These are phyloP conservation scores for Burhinus oedicnemus DNA, from an alignment of 2,113 vertebrate species.

Conservation along the genomic window DNA sequence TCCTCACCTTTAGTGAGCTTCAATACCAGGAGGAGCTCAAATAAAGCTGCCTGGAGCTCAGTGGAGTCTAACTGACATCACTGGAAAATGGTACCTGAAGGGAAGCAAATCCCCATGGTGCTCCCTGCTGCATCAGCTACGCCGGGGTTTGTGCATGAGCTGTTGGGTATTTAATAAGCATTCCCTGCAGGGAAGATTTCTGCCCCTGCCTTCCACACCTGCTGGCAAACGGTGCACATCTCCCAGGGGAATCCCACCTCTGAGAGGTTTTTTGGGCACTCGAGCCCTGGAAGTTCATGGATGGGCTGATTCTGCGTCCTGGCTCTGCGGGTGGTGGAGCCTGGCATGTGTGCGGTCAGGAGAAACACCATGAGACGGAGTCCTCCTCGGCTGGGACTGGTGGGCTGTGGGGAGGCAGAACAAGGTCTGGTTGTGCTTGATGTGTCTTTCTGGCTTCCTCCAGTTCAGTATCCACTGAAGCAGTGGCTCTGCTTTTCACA, in stretches of 20 bases:
- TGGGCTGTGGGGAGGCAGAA: not conserved
- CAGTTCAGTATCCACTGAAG: rapidly evolving
- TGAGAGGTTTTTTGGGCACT: not conserved
- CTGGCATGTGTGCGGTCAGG: rapidly evolving
- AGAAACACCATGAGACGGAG: rapidly evolving
- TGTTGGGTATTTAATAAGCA: not conserved
- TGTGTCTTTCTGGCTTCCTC: not conserved
- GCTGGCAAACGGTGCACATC: not conserved
- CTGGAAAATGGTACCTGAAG: not conserved
- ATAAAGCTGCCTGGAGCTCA: not conserved
- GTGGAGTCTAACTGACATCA: not conserved
- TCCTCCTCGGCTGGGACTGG: not conserved
- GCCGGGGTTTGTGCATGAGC: rapidly evolving
- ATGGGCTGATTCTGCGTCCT: not conserved
- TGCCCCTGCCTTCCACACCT: not conserved
- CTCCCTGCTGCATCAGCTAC: rapidly evolving
- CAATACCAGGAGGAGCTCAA: not conserved
- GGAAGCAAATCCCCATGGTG: rapidly evolving
- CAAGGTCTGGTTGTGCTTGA: rapidly evolving
- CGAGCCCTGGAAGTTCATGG: too few relatives aligned
- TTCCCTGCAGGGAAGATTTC: not conserved
- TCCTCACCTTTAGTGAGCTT: not conserved
- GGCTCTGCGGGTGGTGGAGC: not conserved
- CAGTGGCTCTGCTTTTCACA: not conserved
- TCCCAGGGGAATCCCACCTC: not conserved